phyloP scores from a whole-genome alignment of 2,888 invertebrate genomes.

The Papilio demoleus region DNA sequence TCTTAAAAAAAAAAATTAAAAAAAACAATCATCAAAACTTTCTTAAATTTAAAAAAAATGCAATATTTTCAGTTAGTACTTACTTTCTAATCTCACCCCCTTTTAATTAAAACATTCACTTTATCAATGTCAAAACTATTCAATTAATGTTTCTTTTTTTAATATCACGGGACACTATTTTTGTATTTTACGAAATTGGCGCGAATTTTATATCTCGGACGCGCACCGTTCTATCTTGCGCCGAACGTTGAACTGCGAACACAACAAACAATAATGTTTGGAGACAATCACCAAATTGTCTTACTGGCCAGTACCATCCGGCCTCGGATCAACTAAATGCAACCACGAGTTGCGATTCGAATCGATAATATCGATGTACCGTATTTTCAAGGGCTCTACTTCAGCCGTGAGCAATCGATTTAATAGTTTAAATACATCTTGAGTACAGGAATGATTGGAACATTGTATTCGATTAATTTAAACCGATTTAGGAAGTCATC shows the following conservation, averaged over 20 bases:
- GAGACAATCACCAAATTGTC: slow-evolving; percentile 31
- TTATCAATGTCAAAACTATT: neutral
- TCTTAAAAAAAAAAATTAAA: neutral
- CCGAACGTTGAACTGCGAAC: slow-evolving; percentile 37
- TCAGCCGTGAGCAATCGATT: neutral
- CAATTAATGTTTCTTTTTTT: neutral
- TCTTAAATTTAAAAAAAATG: neutral
- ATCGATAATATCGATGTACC: neutral
- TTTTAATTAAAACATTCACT: neutral
- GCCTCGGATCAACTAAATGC: neutral
- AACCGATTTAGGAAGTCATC: neutral
- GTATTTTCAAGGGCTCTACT: neutral
- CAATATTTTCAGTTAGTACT: slow-evolving; percentile 13
- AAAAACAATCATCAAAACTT: neutral
- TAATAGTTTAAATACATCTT: too few species aligned
- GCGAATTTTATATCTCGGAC: slow-evolving; percentile 26
- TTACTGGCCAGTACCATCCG: slow-evolving; percentile 19
- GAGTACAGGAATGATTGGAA: too few species aligned
- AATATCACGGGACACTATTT: slow-evolving; percentile 3
- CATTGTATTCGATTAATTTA: neutral
- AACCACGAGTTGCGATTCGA: neutral
- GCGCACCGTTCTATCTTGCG: slow-evolving; percentile 37
- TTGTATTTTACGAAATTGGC: neutral
- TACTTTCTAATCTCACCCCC: neutral
- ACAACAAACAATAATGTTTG: slow-evolving; percentile 39